phyloP scores from a whole-genome alignment of 2,113 vertebrate species.

The Condylura cristata region DNA sequence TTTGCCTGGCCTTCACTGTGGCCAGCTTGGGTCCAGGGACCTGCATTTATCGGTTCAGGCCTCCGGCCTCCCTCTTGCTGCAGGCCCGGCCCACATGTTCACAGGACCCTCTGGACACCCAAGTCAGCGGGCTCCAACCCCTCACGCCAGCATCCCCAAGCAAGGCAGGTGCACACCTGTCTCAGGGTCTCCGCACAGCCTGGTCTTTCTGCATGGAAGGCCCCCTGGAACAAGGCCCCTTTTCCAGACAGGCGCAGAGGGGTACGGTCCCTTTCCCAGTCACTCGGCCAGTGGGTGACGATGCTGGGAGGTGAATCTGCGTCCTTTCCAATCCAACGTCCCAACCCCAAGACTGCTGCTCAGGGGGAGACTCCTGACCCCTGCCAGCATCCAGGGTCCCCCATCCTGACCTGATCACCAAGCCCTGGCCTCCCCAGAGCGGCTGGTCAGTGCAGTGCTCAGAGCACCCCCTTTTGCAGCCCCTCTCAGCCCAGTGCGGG shows the following conservation, averaged over 20 bases:
- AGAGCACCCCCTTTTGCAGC: not conserved
- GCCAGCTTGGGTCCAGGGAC: not conserved
- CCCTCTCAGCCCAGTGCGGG: rapidly evolving
- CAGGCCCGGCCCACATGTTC: not conserved
- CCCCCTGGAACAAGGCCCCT: not conserved
- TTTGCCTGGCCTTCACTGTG: rapidly evolving
- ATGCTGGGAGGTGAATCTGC: not conserved
- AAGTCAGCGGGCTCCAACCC: rapidly evolving
- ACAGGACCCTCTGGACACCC: not conserved
- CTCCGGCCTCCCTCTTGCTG: not conserved
- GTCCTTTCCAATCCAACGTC: not conserved
- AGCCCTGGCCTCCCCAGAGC: not conserved
- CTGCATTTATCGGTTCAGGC: not conserved
- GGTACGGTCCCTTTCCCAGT: not conserved
- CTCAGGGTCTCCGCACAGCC: not conserved
- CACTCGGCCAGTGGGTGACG: not conserved
- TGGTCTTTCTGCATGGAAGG: not conserved
- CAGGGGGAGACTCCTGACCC: not conserved
- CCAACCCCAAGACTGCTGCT: not conserved
- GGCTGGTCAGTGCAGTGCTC: not conserved
- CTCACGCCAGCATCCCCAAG: not conserved
- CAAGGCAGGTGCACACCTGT: not conserved
- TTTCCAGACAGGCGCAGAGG: not conserved
- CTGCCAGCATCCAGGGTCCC: not conserved
- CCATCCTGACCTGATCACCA: not conserved